Percentiles rank a stretch among this genome's conserved stretches.
Evolutionary conservation across 2,797 vertebrate species (phyloP).

Genomic region (Hoplostethus atlanticus): DNA sequence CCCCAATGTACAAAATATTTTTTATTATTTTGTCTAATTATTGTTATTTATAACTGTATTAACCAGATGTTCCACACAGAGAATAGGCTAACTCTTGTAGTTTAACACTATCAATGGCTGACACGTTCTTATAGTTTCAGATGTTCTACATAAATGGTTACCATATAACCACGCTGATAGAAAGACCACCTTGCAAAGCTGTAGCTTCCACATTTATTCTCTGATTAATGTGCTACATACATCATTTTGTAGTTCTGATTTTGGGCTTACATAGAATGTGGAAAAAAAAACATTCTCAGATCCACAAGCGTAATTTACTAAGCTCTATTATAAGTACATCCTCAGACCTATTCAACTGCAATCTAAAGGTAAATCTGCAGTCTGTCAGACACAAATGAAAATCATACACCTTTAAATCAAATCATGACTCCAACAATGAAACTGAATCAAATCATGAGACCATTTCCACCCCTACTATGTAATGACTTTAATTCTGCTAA

Average conservation of each 20-base stretch:
- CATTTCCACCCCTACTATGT: constrained; percentile 31
- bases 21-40: too few species aligned
- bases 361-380: not conserved
- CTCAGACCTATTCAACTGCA: not conserved
- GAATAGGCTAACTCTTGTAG: too few species aligned
- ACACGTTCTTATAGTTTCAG: not conserved
- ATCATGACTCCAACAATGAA: constrained; percentile 10
- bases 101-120: too few species aligned
- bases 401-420: not conserved
- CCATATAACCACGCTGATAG: not conserved
- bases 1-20: too few species aligned
- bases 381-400: not conserved
- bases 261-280: not conserved
- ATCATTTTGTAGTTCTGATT: not conserved
- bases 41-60: not conserved
- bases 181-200: not conserved
- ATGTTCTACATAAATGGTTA: constrained; percentile 15
- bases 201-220: not conserved
- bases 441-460: constrained; percentile 1
- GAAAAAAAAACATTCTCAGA: not conserved
- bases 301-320: not conserved
- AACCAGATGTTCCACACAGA: not conserved
- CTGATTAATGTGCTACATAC: not conserved
- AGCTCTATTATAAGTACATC: too few species aligned
- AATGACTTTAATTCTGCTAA: constrained; percentile 33